Evolutionary conservation across 2,113 vertebrate species (phyloP).

Genomic region (Atlantisia rogersi): DNA sequence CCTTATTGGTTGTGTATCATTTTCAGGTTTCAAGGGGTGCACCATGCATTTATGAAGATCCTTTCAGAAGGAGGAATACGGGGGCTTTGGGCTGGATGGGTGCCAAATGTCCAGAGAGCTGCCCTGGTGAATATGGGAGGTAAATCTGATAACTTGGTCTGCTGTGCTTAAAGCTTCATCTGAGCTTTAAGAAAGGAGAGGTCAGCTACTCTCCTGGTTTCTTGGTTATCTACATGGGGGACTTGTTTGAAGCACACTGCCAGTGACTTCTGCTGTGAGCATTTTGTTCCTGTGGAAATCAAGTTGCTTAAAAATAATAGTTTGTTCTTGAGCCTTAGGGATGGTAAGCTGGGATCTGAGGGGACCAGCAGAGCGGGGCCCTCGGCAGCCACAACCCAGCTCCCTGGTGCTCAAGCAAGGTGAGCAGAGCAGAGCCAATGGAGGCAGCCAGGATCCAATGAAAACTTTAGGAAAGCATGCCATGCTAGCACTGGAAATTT

Average conservation of each 20-base stretch:
- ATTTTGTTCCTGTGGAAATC: not conserved
- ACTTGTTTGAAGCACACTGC: not conserved
- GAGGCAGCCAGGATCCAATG: not conserved
- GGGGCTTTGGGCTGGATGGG: slow-evolving; percentile 88
- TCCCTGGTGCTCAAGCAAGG: not conserved
- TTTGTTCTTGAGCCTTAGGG: not conserved
- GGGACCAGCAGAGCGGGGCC: not conserved
- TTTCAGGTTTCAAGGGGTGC: slow-evolving; percentile 79
- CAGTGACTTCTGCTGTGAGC: not conserved
- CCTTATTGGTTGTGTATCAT: not conserved
- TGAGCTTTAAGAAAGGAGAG: not conserved
- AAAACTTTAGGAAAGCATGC: not conserved
- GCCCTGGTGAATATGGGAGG: slow-evolving; percentile 89
- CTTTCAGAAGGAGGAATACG: slow-evolving; percentile 82
- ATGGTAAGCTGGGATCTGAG: not conserved
- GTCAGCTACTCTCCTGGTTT: not conserved
- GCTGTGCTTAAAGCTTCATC: not conserved
- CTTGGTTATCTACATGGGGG: not conserved
- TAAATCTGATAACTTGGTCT: slow-evolving; percentile 23
- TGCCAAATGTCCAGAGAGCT: slow-evolving; percentile 88
- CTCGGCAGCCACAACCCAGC: not conserved
- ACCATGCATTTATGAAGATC: slow-evolving; percentile 85
- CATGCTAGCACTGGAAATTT: not conserved
- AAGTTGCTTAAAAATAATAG: not conserved
- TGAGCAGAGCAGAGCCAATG: not conserved